phyloP scores from a whole-genome alignment of 2,888 invertebrate genomes.

The Pyrochroa serraticornis region DNA sequence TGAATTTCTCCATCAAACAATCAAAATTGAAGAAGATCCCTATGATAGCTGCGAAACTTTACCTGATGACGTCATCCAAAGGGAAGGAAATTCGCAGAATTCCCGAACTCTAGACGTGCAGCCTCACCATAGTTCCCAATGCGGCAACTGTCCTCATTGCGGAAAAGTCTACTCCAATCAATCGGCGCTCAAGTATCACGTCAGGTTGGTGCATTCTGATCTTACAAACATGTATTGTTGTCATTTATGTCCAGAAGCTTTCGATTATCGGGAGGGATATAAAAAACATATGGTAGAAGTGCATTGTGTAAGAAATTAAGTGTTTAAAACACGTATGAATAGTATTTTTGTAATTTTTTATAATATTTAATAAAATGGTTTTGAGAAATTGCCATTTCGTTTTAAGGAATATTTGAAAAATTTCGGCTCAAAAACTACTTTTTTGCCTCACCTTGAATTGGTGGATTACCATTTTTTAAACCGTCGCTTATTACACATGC shows the following conservation, averaged over 20 bases:
- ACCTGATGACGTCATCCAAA: conserved; percentile 20
- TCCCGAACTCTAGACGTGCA: conserved; percentile 33
- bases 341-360: conserved; percentile 30
- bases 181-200: conserved; percentile 69
- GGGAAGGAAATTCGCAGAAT: conserved; percentile 12
- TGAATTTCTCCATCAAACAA: conserved; percentile 46
- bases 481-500: too few species aligned
- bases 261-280: conserved; percentile 70
- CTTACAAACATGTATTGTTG: conserved; percentile 71
- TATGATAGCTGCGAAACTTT: conserved; percentile 32
- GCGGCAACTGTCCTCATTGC: conserved; percentile 72
- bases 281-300: conserved; percentile 73
- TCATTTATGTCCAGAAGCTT: conserved; percentile 72
- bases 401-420: not conserved
- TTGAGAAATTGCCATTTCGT: conserved; percentile 3
- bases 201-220: conserved; percentile 72
- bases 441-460: not conserved
- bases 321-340: not conserved
- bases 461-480: too few species aligned
- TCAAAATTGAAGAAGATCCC: conserved; percentile 46
- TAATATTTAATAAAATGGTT: conserved; percentile 21
- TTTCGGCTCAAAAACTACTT: not conserved
- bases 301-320: conserved; percentile 69
- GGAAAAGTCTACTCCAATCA: conserved; percentile 73
- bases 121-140: conserved; percentile 57